A percentile compares a stretch with the other conserved stretches of the same genome.
These are phyloP conservation scores for Argyrosomus regius DNA, from an alignment of 2,797 vertebrate genomes.

Conservation along the genomic window DNA sequence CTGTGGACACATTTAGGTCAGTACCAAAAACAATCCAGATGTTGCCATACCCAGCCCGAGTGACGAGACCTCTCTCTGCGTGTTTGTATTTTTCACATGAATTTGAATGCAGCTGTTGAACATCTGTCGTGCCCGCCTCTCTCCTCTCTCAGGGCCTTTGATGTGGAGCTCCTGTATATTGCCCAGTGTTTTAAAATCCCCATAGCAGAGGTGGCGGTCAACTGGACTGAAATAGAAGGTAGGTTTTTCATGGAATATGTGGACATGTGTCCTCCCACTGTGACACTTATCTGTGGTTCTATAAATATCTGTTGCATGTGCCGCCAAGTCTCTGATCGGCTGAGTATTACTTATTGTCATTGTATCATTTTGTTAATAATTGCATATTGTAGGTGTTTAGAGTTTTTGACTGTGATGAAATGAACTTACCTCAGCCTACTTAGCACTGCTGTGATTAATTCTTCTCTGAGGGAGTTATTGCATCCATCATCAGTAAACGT, in stretches of 20 bases:
- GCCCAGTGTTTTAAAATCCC: conserved; percentile 95
- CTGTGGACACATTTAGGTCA: background rate
- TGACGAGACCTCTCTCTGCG: background rate
- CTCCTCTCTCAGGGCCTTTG: conserved; percentile 92
- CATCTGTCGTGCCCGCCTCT: background rate
- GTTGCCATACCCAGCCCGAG: background rate
- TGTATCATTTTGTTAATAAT: too few species aligned
- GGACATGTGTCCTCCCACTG: conserved; percentile 19
- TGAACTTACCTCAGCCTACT: background rate
- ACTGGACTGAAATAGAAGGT: conserved; percentile 99
- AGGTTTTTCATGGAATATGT: conserved; percentile 44
- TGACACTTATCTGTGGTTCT: conserved; percentile 10
- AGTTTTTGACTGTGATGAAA: too few species aligned
- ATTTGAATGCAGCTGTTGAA: background rate
- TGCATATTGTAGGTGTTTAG: too few species aligned
- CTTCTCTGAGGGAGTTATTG: background rate
- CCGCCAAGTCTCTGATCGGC: background rate
- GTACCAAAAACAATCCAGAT: background rate
- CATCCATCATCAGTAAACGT: background rate
- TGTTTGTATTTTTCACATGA: background rate
- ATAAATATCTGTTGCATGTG: conserved; percentile 34
- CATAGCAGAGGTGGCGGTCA: conserved; percentile 95
- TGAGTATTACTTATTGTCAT: background rate
- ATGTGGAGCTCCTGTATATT: conserved; percentile 97
- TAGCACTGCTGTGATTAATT: background rate